These are phyloP conservation scores for Acinonyx jubatus DNA, from an alignment of 2,113 vertebrate genomes.

Conservation along the genomic window DNA sequence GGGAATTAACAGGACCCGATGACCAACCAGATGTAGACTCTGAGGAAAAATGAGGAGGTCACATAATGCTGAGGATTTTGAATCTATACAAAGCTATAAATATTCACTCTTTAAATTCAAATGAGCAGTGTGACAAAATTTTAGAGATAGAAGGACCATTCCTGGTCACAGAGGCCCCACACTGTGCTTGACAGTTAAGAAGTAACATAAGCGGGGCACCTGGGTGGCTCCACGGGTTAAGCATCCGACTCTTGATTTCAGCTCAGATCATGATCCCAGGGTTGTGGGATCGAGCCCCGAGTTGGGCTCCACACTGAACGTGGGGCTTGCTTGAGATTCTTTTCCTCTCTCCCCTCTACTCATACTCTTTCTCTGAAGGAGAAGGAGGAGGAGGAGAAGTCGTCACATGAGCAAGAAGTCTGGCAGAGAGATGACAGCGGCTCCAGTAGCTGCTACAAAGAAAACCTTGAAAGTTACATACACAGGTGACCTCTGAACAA, in stretches of 20 bases:
- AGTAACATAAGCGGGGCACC: neutral
- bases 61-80: neutral
- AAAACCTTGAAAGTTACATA: neutral
- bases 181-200: neutral
- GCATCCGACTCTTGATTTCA: too few relatives aligned
- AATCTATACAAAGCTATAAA: neutral
- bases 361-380: too few relatives aligned
- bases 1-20: neutral
- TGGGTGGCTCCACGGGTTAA: too few relatives aligned
- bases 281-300: too few relatives aligned
- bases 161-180: neutral
- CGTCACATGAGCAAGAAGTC: neutral
- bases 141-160: neutral
- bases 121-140: neutral
- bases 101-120: slow-evolving; percentile 4
- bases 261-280: too few relatives aligned
- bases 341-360: too few relatives aligned
- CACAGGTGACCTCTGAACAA: neutral
- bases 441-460: neutral
- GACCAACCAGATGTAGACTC: neutral
- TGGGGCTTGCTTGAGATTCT: too few relatives aligned
- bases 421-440: neutral
- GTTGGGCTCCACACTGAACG: too few relatives aligned
- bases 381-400: too few relatives aligned
- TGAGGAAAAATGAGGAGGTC: neutral